phyloP scores from a whole-genome alignment of 2,888 invertebrate genomes.

The Morpho helenor region DNA sequence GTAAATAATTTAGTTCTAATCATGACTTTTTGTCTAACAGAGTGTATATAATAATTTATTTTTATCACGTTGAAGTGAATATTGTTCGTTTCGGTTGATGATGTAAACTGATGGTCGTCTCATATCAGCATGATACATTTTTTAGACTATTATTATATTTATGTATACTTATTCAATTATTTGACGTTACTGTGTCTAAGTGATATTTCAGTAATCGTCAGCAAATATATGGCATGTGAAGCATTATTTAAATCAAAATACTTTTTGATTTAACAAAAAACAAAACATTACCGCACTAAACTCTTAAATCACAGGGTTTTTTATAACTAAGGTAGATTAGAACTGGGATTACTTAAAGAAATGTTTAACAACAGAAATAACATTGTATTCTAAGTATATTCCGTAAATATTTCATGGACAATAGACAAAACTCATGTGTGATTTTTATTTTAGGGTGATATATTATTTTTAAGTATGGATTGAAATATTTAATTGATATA shows the following conservation, averaged over 20 bases:
- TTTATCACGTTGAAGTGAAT: constrained; percentile 36
- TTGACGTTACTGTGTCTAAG: constrained; percentile 33
- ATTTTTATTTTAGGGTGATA: constrained; percentile 2
- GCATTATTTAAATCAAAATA: constrained; percentile 11
- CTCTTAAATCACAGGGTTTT: constrained; percentile 68
- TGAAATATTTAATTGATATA: not conserved
- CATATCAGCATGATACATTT: constrained; percentile 56
- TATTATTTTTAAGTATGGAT: not conserved
- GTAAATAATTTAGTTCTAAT: constrained; percentile 69
- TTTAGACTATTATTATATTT: constrained; percentile 38
- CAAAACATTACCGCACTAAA: constrained; percentile 31
- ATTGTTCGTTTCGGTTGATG: constrained; percentile 29
- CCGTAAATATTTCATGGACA: constrained; percentile 7
- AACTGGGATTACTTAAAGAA: constrained; percentile 34
- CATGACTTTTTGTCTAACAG: constrained; percentile 43
- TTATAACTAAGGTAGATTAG: constrained; percentile 75
- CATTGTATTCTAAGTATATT: not conserved
- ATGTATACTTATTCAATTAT: constrained; percentile 28
- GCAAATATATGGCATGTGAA: not conserved
- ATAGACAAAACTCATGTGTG: constrained; percentile 6
- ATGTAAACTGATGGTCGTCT: constrained; percentile 31
- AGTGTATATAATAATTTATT: constrained; percentile 58
- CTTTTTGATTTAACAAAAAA: constrained; percentile 17
- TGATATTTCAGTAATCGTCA: constrained; percentile 7
- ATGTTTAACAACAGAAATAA: constrained; percentile 4